These are phyloP conservation scores for Gila orcuttii DNA, from an alignment of 2,113 vertebrate species.

Conservation along the genomic window DNA sequence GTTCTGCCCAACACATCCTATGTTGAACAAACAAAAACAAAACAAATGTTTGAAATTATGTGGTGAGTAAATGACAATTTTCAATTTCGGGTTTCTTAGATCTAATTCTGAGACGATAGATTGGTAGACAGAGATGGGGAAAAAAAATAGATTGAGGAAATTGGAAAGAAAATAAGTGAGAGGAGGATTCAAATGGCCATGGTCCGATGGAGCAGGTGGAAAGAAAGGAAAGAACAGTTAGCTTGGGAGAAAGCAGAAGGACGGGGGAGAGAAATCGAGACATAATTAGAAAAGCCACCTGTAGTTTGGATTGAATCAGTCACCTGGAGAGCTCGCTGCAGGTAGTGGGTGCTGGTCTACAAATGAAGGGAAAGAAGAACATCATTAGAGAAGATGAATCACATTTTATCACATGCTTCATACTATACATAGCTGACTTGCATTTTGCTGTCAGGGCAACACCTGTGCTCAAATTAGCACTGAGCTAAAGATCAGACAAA, in stretches of 20 bases:
- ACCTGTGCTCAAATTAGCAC: slow-evolving; percentile 37
- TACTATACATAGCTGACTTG: slow-evolving; percentile 18
- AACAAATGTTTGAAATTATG: background rate
- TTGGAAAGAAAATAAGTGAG: slow-evolving; percentile 12
- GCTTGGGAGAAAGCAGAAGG: background rate
- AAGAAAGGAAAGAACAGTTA: slow-evolving; percentile 21
- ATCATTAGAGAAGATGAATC: slow-evolving; percentile 54
- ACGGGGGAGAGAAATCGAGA: background rate
- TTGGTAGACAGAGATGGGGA: background rate
- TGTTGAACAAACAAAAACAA: too few relatives aligned
- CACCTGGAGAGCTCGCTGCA: slow-evolving; percentile 20
- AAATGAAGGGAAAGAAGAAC: slow-evolving; percentile 47
- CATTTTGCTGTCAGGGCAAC: slow-evolving; percentile 13
- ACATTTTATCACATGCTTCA: slow-evolving; percentile 31
- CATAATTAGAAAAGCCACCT: slow-evolving; percentile 54
- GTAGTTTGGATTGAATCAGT: slow-evolving; percentile 38
- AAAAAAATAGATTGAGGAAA: background rate
- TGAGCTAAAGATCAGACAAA: slow-evolving; percentile 43
- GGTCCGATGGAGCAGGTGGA: background rate
- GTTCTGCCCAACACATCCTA: background rate
- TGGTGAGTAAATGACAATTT: background rate
- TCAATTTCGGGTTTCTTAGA: background rate
- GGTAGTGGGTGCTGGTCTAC: slow-evolving; percentile 43
- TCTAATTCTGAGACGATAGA: background rate
- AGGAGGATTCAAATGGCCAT: background rate